Evolutionary conservation across 2,888 invertebrate genomes (phyloP).

Genomic region (Frankliniella intonsa): DNA sequence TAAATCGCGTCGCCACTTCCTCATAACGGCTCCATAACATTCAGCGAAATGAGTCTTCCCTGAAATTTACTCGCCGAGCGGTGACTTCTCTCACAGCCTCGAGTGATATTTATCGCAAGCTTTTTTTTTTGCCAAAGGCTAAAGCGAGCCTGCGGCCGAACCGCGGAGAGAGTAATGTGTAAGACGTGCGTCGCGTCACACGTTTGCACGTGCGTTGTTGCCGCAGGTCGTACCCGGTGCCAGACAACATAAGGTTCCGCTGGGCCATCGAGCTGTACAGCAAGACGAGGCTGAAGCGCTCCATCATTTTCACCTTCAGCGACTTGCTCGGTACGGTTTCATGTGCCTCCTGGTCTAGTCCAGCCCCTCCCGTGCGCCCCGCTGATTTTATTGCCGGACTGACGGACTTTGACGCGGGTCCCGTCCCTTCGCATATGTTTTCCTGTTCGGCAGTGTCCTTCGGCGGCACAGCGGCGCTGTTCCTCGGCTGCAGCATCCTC

Average conservation of each 20-base stretch:
- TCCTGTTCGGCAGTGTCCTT: slow-evolving; percentile 52
- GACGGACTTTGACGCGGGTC: background rate
- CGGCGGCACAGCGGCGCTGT: slow-evolving; percentile 59
- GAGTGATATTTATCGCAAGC: background rate
- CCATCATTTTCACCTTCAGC: slow-evolving; percentile 60
- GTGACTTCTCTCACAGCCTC: background rate
- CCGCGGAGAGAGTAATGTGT: background rate
- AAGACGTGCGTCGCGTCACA: background rate
- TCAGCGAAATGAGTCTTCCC: background rate
- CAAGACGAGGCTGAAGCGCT: slow-evolving; percentile 52
- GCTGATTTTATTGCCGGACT: too few species aligned
- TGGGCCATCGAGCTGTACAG: slow-evolving; percentile 41
- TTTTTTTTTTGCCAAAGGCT: background rate
- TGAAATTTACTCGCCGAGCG: background rate
- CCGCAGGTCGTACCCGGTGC: slow-evolving; percentile 40
- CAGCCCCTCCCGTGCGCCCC: too few species aligned
- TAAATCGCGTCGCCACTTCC: slow-evolving; percentile 24
- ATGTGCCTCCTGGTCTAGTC: too few species aligned
- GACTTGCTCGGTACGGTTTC: slow-evolving; percentile 51
- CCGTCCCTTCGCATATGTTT: background rate
- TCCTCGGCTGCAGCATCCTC: slow-evolving; percentile 60
- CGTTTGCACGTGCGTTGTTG: background rate
- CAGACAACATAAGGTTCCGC: slow-evolving; percentile 40
- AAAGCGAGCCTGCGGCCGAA: too few species aligned
- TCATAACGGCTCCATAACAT: slow-evolving; percentile 12